A percentile compares a stretch with the other conserved stretches of the same genome.
Conservation (phyloP, 2,113 vertebrate genomes). For the Nanorana parkeri region DNA sequence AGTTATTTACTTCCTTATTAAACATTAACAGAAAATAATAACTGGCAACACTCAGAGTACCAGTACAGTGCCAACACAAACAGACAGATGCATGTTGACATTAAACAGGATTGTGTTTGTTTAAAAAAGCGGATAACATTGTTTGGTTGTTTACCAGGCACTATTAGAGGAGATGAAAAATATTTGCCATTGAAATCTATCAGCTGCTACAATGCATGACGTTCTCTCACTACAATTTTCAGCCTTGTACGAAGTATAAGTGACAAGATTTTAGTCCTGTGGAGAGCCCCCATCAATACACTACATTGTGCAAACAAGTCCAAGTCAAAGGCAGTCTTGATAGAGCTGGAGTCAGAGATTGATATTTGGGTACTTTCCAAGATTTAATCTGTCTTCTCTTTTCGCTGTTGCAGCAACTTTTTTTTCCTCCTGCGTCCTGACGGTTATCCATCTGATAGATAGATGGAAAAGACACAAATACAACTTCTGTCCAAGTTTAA, state of each 20-base stretch:
- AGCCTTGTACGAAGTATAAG: neutral
- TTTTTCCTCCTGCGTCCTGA: conserved; percentile 26
- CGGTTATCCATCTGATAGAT: conserved; percentile 51
- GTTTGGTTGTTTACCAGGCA: conserved; percentile 39
- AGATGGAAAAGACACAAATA: conserved; percentile 25
- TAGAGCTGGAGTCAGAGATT: conserved; percentile 42
- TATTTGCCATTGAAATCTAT: conserved; percentile 25
- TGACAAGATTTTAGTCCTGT: neutral
- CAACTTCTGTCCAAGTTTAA: conserved; percentile 27
- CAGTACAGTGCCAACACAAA: neutral
- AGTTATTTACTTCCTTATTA: no score
- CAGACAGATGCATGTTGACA: conserved; percentile 6
- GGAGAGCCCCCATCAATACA: conserved; percentile 24
- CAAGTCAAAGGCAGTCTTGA: conserved; percentile 26
- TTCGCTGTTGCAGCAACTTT: conserved; percentile 49
- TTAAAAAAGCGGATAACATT: conserved; percentile 31
- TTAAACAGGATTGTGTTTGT: conserved; percentile 14
- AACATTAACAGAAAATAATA: no score
- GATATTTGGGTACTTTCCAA: conserved; percentile 48
- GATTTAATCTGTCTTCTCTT: conserved; percentile 53
- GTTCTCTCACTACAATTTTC: neutral
- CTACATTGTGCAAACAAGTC: conserved; percentile 18
- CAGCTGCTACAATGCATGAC: conserved; percentile 5
- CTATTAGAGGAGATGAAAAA: neutral
- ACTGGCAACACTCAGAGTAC: conserved; percentile 4